Evolutionary conservation across 1,140 invertebrate genomes (phyloP), one percentile per base, ranked within the genome.

Genomic region (Drosophila serrata): DNA sequence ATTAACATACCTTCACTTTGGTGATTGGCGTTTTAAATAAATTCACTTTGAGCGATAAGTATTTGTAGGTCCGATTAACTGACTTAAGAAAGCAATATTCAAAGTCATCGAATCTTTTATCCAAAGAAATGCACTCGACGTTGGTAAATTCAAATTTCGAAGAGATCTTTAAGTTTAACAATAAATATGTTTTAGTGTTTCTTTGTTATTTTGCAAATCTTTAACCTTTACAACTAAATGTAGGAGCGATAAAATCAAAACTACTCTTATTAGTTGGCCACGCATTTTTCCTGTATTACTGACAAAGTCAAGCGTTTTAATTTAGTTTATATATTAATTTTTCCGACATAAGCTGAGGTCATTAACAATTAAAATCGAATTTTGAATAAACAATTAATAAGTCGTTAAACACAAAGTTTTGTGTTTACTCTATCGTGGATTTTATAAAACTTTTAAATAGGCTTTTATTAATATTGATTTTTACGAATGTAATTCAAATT

Each of bases 131-230:
- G 42, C 63, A 67, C 19, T 40, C 29, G 8, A 67, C 7, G 13
- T 67, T 67, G 3, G 63, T 61, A 13, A 67, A 67, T 15, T 62
- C 60, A 33, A 63, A 56, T 12, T 43, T 42, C 0, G 24, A 40
- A 1, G 35, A 63, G 15, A 33, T 56, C 51, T 55, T 24, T 3
- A 33, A 51, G 8, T 19, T 6, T 4, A 29, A 6, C 1, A 4
- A 5, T 15, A 3, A 35, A 6, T 55, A 1, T 1, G 11, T 35
- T 15, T 12, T 27, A 13, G 3, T 17, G 0, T 27, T n/a, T 60
- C 6, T 8, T 31, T 22, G 0, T 12, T 17, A 31, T 22, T 6
- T 17, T 13, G n/a, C 2, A 12, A 1, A 35, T 9, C 9, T 3
- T 49, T 27, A 17, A 61, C 58, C 58, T 61, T 61, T 35, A 37